Base-by-base conservation (phyloP, 2,888 invertebrate species). In the Drosophila silvestris region DNA sequence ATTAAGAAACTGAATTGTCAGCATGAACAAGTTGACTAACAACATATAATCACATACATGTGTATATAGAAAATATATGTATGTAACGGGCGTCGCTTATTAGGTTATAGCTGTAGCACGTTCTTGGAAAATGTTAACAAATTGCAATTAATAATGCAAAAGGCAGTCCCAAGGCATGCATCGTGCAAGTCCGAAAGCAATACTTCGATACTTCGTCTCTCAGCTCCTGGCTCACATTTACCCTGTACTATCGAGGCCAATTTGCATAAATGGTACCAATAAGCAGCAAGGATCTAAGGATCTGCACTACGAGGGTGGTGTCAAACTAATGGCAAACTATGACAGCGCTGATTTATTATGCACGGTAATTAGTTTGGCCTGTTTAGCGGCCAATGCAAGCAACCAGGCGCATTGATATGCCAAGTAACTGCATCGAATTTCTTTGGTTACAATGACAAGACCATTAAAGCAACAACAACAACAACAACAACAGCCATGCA, bases 331-430 rank as follows among this genome's bases (percentile, higher is more conserved):
- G 79, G 84, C 77, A 79, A 81, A 79, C 80, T 87, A 85, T 87
- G 87, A 89, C 89, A 87, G 85, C 76, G 65, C 81, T 87, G 89
- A 87, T 87, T 87, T 87, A 87, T 87, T 85, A 87, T 87, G 83
- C 78, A 75, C 70, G 74, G 85, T 85, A 87, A 87, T 87, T 87
- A 87, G 88, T 89, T 87, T 87, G 89, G 81, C 87, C 89, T 85
- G 81, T 62, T 86, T 89, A 85, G 79, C 83, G 70, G 62, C 57
- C 66, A 79, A 73, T 67, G 51, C 61, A 56, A 47, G 57, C 62
- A 41, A 50, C 53, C 44, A 44, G 28, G 33, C 65, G 56, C 72
- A 73, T 73, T 65, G 72, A 73, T 73, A 83, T 76, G 66, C 76
- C 84, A 66, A 77, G 70, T 74, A 67, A 72, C 39, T 83, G 86